Evolutionary conservation across 1,140 invertebrate genomes (phyloP), one percentile per base, ranked within the genome.

Genomic region (Gonatopus flavifemur): DNA sequence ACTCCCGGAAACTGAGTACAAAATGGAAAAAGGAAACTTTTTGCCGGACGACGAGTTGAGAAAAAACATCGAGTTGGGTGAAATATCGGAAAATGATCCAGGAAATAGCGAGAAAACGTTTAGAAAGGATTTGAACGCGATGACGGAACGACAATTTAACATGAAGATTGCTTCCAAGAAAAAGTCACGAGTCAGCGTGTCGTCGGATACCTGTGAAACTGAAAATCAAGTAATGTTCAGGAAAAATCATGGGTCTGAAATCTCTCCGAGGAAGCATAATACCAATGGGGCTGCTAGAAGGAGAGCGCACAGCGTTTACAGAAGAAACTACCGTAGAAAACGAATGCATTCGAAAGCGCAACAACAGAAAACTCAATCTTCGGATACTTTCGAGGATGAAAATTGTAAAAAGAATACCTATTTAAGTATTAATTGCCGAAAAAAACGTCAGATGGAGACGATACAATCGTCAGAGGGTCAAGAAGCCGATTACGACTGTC

Each of bases 401-500:
- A 72, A 72, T 33, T 72, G 65, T 42, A 72, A 73, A 48, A 72
- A 72, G 2, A 68, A 70, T 16, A 40, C 55, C 19, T 69, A 62
- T 37, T 51, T 64, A 24, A 64, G 47, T 59, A 64, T 64, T 50
- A 64, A 47, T 3, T 63, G 56, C 41, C 56, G 50, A 37, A 64
- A 60, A 18, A 52, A 53, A 19, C 37, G 47, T 16, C 38, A n/a
- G 6, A 7, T 45, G 13, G 58, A 37, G 50, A 62, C 52, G 40
- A 57, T 42, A 45, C 58, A 38, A 19, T 49, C 56, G 0, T 62
- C 64, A 18, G 64, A 54, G 40, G 21, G 32, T 15, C 30, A 59
- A 37, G 37, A 52, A 45, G 9, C 55, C 15, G 57, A 70, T 5
- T 20, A 63, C 1, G 67, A 69, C 0, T 55, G 60, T 13, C 25